Percentiles rank a stretch among this genome's conserved stretches.
Conservation (phyloP, 92 coral and sea anemone species). For the Pocillopora meandrina region DNA sequence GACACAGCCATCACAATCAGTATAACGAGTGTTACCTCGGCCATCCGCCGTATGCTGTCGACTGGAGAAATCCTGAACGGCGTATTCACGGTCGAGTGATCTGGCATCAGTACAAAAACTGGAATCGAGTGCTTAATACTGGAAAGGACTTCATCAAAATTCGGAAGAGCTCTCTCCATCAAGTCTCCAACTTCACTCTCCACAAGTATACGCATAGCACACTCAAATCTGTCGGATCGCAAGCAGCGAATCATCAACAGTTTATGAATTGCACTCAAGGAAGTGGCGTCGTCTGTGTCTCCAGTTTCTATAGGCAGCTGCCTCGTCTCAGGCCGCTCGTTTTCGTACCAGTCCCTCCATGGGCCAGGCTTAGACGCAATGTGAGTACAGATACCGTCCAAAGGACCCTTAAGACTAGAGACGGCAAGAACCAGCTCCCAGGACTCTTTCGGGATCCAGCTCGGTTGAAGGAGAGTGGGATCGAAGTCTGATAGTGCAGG, state of each 20-base stretch:
- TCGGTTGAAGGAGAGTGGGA: slow-evolving; percentile 93
- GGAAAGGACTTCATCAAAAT: slow-evolving; percentile 68
- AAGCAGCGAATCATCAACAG: slow-evolving; percentile 82
- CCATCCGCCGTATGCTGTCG: slow-evolving; percentile 69
- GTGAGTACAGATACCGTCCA: slow-evolving; percentile 94
- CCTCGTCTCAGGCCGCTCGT: slow-evolving; percentile 71
- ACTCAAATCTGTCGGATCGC: slow-evolving; percentile 83
- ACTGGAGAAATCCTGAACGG: slow-evolving; percentile 63
- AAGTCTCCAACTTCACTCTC: slow-evolving; percentile 68
- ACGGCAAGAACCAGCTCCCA: slow-evolving; percentile 88
- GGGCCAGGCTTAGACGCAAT: slow-evolving; percentile 79
- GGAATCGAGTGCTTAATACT: slow-evolving; percentile 84
- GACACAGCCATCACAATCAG: background rate
- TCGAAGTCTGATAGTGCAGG: slow-evolving; percentile 92
- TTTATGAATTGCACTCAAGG: slow-evolving; percentile 51
- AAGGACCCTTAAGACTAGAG: slow-evolving; percentile 84
- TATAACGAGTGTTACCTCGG: slow-evolving; percentile 61
- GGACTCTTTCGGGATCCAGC: slow-evolving; percentile 75
- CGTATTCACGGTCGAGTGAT: slow-evolving; percentile 59
- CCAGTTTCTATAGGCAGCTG: slow-evolving; percentile 61
- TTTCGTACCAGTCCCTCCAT: slow-evolving; percentile 90
- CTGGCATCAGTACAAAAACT: slow-evolving; percentile 73
- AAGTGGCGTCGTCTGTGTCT: slow-evolving; percentile 24
- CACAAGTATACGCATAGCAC: slow-evolving; percentile 72
- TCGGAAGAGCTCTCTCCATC: slow-evolving; percentile 65